phyloP scores from a whole-genome alignment of 2,888 invertebrate genomes.

The Reticulitermes lucifugus region DNA sequence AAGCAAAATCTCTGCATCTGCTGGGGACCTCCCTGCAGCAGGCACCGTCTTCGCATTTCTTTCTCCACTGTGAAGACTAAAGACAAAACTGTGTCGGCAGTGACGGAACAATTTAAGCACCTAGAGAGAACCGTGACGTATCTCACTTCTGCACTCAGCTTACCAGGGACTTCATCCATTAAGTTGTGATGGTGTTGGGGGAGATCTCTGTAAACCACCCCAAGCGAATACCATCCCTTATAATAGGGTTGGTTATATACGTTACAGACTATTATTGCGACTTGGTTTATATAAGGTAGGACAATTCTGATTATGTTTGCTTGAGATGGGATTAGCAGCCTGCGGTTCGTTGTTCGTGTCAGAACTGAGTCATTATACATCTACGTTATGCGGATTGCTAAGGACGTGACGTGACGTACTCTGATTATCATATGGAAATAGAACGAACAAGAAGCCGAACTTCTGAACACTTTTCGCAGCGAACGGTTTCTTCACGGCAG shows the following conservation, averaged over 20 bases:
- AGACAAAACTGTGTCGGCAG: no score
- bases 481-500: no score
- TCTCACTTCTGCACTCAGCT: not conserved
- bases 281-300: constrained; percentile 23
- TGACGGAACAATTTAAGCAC: not conserved
- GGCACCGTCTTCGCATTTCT: no score
- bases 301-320: constrained; percentile 19
- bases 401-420: not conserved
- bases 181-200: constrained; percentile 10
- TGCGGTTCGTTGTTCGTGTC: not conserved
- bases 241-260: constrained; percentile 15
- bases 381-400: not conserved
- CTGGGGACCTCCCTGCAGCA: no score
- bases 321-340: not conserved
- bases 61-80: no score
- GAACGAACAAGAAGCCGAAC: no score
- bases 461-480: no score
- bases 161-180: not conserved
- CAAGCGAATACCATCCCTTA: not conserved
- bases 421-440: not conserved
- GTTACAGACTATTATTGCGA: not conserved
- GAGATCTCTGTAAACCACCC: not conserved
- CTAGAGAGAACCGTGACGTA: not conserved
- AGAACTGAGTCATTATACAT: not conserved
- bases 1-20: no score